A percentile compares a stretch with the other conserved stretches of the same genome.
Conservation (phyloP, 2,797 vertebrate genomes). For the Hyperoplus lanceolatus region DNA sequence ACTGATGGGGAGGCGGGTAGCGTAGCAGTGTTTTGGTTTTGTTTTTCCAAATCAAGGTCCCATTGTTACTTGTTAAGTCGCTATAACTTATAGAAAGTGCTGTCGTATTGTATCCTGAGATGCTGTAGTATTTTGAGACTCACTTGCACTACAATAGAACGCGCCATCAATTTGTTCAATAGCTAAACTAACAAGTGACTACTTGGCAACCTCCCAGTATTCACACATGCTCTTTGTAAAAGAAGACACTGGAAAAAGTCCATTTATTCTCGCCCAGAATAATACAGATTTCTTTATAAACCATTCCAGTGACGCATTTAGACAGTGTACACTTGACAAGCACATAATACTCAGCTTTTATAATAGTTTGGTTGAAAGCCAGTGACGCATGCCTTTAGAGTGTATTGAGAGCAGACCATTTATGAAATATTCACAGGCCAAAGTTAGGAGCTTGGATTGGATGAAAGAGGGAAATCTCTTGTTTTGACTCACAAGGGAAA, state of each 20-base stretch:
- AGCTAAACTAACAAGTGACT: not conserved
- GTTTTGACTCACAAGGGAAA: conserved; percentile 50
- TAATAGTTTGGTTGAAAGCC: not conserved
- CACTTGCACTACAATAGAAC: conserved; percentile 1
- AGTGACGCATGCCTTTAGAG: conserved; percentile 2
- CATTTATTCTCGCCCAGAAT: not conserved
- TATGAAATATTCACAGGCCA: conserved; percentile 30
- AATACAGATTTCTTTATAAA: not conserved
- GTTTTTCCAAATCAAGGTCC: conserved; percentile 21
- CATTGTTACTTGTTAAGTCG: conserved; percentile 34
- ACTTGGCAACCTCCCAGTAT: not conserved
- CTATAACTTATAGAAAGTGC: conserved; percentile 26
- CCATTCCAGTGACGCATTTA: not conserved
- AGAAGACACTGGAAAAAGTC: not conserved
- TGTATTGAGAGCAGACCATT: conserved; percentile 6
- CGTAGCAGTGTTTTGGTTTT: conserved; percentile 4
- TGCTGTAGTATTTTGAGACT: conserved; percentile 11
- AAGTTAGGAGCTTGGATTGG: conserved; percentile 39
- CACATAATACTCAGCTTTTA: not conserved
- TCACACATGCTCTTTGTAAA: not conserved
- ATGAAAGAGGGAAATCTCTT: conserved; percentile 37
- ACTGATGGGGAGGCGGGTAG: conserved; percentile 52
- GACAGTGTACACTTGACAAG: not conserved
- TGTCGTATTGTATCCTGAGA: conserved; percentile 13
- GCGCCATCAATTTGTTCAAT: not conserved